Conservation (phyloP, 1,140 invertebrate genomes). For the Monomorium pharaonis region DNA sequence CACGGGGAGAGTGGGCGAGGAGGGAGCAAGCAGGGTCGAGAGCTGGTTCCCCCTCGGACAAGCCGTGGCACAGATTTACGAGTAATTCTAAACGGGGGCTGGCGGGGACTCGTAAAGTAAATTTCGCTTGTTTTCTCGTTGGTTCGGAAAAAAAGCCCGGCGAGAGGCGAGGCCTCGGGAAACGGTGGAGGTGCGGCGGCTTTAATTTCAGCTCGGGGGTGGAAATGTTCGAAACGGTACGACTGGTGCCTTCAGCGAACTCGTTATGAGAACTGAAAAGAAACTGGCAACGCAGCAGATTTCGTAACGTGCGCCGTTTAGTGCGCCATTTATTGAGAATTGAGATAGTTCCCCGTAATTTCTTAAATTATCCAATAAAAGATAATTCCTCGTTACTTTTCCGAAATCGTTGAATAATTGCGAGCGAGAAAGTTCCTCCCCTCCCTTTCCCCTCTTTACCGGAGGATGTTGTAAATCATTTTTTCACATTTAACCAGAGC, state of each 20-base stretch:
- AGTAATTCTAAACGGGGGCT: slow-evolving; percentile 59
- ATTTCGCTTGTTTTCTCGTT: slow-evolving; percentile 56
- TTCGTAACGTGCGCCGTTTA: background rate
- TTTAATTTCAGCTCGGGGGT: slow-evolving; percentile 8
- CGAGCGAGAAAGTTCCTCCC: background rate
- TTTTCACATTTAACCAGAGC: slow-evolving; percentile 13
- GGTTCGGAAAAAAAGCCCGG: background rate
- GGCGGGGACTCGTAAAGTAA: slow-evolving; percentile 68
- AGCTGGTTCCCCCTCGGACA: slow-evolving; percentile 54
- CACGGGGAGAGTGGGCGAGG: slow-evolving; percentile 48
- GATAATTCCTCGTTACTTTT: background rate
- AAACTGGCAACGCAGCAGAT: background rate
- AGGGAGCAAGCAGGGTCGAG: slow-evolving; percentile 37
- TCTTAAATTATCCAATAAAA: background rate
- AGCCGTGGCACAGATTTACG: slow-evolving; percentile 69
- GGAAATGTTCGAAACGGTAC: background rate
- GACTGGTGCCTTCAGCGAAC: background rate
- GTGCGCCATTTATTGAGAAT: background rate
- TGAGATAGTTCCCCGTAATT: background rate
- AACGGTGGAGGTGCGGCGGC: background rate
- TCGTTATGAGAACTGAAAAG: background rate
- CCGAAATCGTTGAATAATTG: slow-evolving; percentile 14
- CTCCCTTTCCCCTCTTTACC: background rate
- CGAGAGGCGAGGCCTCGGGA: background rate
- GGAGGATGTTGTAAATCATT: slow-evolving; percentile 32